phyloP scores from a whole-genome alignment of 2,797 vertebrate genomes.

The Danio choprae region DNA sequence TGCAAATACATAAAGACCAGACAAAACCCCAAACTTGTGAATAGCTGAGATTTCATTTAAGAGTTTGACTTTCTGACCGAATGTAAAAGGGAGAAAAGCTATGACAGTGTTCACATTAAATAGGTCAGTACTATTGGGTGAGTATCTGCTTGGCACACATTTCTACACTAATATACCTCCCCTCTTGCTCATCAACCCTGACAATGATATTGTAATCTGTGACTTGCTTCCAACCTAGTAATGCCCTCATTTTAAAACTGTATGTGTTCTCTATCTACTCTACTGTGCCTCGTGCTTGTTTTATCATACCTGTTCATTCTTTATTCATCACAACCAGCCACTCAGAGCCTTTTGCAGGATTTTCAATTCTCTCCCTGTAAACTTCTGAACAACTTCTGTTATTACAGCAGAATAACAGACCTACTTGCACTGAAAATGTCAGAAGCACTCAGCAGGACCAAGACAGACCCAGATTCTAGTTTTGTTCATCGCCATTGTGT shows the following conservation, averaged over 20 bases:
- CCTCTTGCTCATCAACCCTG: slow-evolving; percentile 10
- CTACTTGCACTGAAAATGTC: slow-evolving; percentile 20
- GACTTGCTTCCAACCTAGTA: slow-evolving; percentile 20
- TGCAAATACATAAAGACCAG: neutral
- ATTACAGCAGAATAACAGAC: slow-evolving; percentile 1
- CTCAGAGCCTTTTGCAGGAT: neutral
- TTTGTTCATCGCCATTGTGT: neutral
- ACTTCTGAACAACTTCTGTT: slow-evolving; percentile 16
- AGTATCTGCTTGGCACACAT: slow-evolving; percentile 15
- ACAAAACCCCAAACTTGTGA: slow-evolving; percentile 2
- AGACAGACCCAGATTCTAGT: slow-evolving; percentile 17
- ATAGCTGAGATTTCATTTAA: slow-evolving; percentile 22
- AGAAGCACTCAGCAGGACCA: slow-evolving; percentile 19
- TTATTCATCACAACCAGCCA: slow-evolving; percentile 12
- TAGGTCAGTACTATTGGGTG: slow-evolving; percentile 28
- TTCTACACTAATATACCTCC: slow-evolving; percentile 16
- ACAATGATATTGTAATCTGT: slow-evolving; percentile 10
- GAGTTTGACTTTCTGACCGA: slow-evolving; percentile 3
- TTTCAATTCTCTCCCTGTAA: neutral
- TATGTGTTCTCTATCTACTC: neutral
- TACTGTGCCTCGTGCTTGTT: neutral
- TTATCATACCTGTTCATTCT: neutral
- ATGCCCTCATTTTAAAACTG: slow-evolving; percentile 24
- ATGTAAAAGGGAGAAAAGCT: slow-evolving; percentile 8
- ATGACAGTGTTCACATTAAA: slow-evolving; percentile 1